Percentiles rank a stretch among this genome's conserved stretches.
phyloP scores from a whole-genome alignment of 53 echinoderm and acorn worm genomes.

The Paracentrotus lividus region DNA sequence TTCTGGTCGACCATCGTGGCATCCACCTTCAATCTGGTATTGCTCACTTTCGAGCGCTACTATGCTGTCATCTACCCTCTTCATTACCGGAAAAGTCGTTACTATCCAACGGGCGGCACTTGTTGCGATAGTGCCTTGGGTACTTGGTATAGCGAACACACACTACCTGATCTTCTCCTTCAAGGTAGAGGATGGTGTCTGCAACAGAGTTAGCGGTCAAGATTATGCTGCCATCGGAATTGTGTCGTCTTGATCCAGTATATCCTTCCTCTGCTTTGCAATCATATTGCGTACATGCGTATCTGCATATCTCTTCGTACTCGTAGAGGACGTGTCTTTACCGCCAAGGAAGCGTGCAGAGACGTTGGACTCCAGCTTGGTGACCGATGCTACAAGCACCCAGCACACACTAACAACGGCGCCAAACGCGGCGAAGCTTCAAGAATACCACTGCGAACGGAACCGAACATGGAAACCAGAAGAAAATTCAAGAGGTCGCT shows the following conservation, averaged over 20 bases:
- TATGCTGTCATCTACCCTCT: slow-evolving; percentile 77
- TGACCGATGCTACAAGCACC: neutral
- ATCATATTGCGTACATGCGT: slow-evolving; percentile 41
- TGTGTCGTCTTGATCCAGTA: slow-evolving; percentile 48
- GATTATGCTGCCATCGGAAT: neutral
- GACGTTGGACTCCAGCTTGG: neutral
- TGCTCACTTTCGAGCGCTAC: slow-evolving; percentile 80
- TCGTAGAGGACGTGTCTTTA: neutral
- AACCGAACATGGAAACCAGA: neutral
- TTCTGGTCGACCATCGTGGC: slow-evolving; percentile 76
- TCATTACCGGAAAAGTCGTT: slow-evolving; percentile 59
- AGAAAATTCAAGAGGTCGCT: neutral
- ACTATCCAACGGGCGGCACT: neutral
- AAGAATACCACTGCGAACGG: neutral
- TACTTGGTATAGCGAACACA: slow-evolving; percentile 22
- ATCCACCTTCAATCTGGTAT: slow-evolving; percentile 76
- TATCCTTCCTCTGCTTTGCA: slow-evolving; percentile 8
- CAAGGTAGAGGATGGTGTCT: neutral
- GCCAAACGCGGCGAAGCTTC: neutral
- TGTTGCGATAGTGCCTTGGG: slow-evolving; percentile 48
- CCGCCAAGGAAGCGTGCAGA: neutral
- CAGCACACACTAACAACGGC: neutral
- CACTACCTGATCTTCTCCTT: neutral
- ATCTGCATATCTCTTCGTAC: slow-evolving; percentile 20
- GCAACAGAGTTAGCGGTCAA: neutral